These are phyloP conservation scores for Meganola albula DNA, from an alignment of 2,888 invertebrate genomes.

Conservation along the genomic window DNA sequence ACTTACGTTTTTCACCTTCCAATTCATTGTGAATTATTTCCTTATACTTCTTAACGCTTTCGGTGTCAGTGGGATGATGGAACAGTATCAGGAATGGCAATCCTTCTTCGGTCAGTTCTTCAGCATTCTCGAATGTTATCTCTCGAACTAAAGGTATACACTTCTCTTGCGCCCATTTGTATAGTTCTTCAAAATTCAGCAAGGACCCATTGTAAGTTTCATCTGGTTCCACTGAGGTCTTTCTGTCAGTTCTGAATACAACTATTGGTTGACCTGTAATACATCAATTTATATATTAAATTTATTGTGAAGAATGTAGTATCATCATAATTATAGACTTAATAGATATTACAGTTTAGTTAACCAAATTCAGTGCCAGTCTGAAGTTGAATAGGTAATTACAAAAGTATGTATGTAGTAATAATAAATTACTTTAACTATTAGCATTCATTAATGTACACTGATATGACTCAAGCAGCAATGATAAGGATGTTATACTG, in stretches of 20 bases:
- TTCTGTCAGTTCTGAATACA: slow-evolving; percentile 89
- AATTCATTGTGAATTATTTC: slow-evolving; percentile 87
- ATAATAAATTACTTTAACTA: too few species aligned
- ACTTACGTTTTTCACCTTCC: slow-evolving; percentile 93
- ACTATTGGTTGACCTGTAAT: slow-evolving; percentile 84
- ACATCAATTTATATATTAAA: too few species aligned
- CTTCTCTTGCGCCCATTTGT: slow-evolving; percentile 92
- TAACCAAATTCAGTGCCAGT: too few species aligned
- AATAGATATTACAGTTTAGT: too few species aligned
- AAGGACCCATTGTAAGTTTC: slow-evolving; percentile 89
- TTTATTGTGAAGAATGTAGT: too few species aligned
- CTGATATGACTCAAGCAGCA: too few species aligned
- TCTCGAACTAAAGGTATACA: slow-evolving; percentile 98
- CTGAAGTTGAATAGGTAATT: too few species aligned
- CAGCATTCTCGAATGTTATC: slow-evolving; percentile 99
- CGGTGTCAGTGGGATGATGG: slow-evolving; percentile 88
- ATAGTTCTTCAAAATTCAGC: slow-evolving; percentile 88
- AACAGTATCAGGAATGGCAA: slow-evolving; percentile 98
- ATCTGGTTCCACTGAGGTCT: slow-evolving; percentile 87
- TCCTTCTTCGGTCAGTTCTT: slow-evolving; percentile 98
- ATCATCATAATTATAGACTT: too few species aligned
- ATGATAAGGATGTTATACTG: too few species aligned
- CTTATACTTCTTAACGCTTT: slow-evolving; percentile 91
- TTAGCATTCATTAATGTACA: too few species aligned
- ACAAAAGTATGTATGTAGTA: too few species aligned